phyloP scores from a whole-genome alignment of 2,888 invertebrate genomes.

The Xanthia togata region DNA sequence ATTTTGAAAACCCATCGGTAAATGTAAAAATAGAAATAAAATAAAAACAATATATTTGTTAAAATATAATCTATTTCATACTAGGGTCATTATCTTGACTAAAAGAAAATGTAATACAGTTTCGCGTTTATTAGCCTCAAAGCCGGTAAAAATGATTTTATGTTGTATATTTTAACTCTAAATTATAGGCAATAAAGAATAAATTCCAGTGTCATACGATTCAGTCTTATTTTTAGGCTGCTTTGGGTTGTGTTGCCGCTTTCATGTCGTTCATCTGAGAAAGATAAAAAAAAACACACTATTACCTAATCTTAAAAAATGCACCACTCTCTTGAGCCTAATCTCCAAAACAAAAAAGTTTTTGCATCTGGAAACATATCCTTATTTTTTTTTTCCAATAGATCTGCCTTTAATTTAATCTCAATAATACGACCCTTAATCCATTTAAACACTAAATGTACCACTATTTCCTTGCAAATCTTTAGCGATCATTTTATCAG shows the following conservation, averaged over 20 bases:
- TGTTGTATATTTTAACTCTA: conserved; percentile 14
- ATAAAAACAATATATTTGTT: conserved; percentile 15
- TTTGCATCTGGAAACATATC: too few species aligned
- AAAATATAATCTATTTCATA: conserved; percentile 50
- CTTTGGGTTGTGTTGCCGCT: conserved; percentile 39
- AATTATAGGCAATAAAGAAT: conserved; percentile 4
- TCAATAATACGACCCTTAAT: neutral
- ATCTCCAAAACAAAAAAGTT: too few species aligned
- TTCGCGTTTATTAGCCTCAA: neutral
- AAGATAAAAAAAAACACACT: conserved; percentile 7
- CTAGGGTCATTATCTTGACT: conserved; percentile 6
- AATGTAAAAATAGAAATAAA: neutral
- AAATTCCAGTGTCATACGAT: conserved; percentile 9
- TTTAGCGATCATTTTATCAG: too few species aligned
- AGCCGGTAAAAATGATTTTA: conserved; percentile 7
- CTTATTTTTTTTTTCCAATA: neutral
- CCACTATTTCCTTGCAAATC: neutral
- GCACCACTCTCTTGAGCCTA: too few species aligned
- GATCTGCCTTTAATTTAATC: neutral
- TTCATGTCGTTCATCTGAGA: conserved; percentile 60
- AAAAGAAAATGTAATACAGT: conserved; percentile 28
- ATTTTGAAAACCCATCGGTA: neutral
- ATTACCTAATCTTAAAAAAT: neutral
- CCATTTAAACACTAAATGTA: neutral
- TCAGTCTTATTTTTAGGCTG: conserved; percentile 40